Percentiles rank a stretch among this genome's conserved stretches.
phyloP scores from a whole-genome alignment of 2,113 vertebrate species.

The Austrofundulus limnaeus region DNA sequence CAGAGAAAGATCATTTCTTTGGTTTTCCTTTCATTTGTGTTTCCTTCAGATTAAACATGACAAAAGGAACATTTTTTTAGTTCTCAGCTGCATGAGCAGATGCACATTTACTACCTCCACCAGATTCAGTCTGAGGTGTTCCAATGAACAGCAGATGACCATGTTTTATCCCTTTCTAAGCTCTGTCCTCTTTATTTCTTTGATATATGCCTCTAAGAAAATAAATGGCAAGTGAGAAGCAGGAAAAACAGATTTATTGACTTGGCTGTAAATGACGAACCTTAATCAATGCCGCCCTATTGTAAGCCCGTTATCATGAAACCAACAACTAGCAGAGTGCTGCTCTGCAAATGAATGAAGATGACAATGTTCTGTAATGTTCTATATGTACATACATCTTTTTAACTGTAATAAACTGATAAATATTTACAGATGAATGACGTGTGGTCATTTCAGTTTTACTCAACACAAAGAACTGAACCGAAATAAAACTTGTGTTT shows the following conservation, averaged over 20 bases:
- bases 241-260: conserved; percentile 31
- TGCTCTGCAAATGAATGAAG: conserved; percentile 64
- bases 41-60: background rate
- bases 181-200: conserved; percentile 37
- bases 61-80: conserved; percentile 22
- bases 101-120: conserved; percentile 65
- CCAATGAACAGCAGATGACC: conserved; percentile 44
- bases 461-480: no score
- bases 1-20: conserved; percentile 22
- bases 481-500: no score
- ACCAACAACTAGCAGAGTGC: conserved; percentile 54
- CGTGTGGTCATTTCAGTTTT: conserved; percentile 11
- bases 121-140: conserved; percentile 51
- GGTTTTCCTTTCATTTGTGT: background rate
- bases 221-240: conserved; percentile 44
- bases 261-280: conserved; percentile 64
- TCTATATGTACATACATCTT: conserved; percentile 78
- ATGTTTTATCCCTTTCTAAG: conserved; percentile 22
- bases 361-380: conserved; percentile 69
- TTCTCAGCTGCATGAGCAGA: conserved; percentile 40
- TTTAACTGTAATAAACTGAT: conserved; percentile 79
- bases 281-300: conserved; percentile 57
- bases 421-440: conserved; percentile 70
- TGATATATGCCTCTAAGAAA: conserved; percentile 50
- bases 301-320: conserved; percentile 58